Evolutionary conservation across 1,140 invertebrate species (phyloP), one percentile per base, ranked within the genome.

Genomic region (Pomacea maculata): DNA sequence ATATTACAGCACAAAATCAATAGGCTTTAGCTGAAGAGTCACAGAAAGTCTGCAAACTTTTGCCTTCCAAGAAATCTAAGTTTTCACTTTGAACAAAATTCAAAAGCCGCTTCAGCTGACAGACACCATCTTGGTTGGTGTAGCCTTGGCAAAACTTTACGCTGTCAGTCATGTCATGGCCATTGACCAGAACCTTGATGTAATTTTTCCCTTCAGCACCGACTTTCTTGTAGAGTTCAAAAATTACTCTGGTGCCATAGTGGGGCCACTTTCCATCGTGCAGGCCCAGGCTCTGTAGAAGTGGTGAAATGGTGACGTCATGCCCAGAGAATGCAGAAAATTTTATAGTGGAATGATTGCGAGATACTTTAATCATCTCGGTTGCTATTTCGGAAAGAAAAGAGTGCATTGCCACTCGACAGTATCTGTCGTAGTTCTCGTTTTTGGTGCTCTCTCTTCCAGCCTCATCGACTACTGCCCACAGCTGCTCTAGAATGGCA

Each of bases 251-350:
- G 0, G 96, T 95, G 3, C 96, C 96, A 91, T 97, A 98, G 55
- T 95, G 92, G 5, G 94, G 92, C 87, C 91, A 91, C 52, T 93
- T 91, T 14, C 93, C 93, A 83, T 94, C 93, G 73, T 93, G 92
- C 64, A 96, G 90, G 1, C 96, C 96, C 34, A 98, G 88, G 1
- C 96, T 95, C 11, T 94, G 93, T 6, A 95, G 93, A 8, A 98
- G 90, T 85, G 96, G 95, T 84, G 96, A 95, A 34, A 98, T 85
- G 0, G 97, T 97, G 85, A 95, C 95, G 89, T 98, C 97, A 87
- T 98, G 97, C 0, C 96, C 97, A 0, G 96, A 97, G 88, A 97
- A 98, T 0, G 98, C 83, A 12, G 97, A 94, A 80, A 98, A 93
- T 87, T 94, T 95, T 82, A 94, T 79, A 95, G 95, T 0, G 95